A percentile compares a stretch with the other conserved stretches of the same genome.
Evolutionary conservation across 2,888 invertebrate species (phyloP).

Genomic region (Lobophora halterata): DNA sequence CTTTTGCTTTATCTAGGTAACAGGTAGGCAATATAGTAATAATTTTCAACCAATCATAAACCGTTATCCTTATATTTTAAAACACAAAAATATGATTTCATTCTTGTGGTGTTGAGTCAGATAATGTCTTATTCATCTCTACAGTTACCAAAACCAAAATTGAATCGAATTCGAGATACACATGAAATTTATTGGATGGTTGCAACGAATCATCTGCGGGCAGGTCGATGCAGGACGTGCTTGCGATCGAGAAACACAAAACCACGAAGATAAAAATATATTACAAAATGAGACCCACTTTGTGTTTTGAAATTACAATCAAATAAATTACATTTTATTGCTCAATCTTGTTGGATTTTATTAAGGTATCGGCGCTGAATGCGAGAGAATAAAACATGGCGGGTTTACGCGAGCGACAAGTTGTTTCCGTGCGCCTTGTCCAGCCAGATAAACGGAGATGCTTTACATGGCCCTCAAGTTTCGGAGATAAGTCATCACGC

Average conservation of each 20-base stretch:
- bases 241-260: slow-evolving; percentile 69
- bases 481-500: slow-evolving; percentile 67
- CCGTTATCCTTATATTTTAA: slow-evolving; percentile 14
- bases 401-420: slow-evolving; percentile 72
- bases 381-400: slow-evolving; percentile 75
- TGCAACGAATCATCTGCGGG: slow-evolving; percentile 57
- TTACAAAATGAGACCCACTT: slow-evolving; percentile 79
- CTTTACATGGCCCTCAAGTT: slow-evolving; percentile 67
- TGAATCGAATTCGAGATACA: slow-evolving; percentile 57
- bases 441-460: slow-evolving; percentile 59
- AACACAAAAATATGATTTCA: slow-evolving; percentile 32
- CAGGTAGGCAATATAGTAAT: no score
- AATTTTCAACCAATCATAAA: slow-evolving; percentile 20
- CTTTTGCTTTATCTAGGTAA: no score
- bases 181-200: slow-evolving; percentile 58
- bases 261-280: slow-evolving; percentile 79
- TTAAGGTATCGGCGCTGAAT: slow-evolving; percentile 78
- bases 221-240: slow-evolving; percentile 63
- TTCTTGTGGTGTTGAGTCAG: slow-evolving; percentile 48
- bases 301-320: slow-evolving; percentile 81
- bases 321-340: slow-evolving; percentile 81
- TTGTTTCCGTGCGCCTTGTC: slow-evolving; percentile 57
- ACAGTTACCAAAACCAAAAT: slow-evolving; percentile 56
- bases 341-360: slow-evolving; percentile 81
- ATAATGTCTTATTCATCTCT: slow-evolving; percentile 64